Evolutionary conservation across 2,888 invertebrate genomes (phyloP).

Genomic region (Frankliniella fusca): DNA sequence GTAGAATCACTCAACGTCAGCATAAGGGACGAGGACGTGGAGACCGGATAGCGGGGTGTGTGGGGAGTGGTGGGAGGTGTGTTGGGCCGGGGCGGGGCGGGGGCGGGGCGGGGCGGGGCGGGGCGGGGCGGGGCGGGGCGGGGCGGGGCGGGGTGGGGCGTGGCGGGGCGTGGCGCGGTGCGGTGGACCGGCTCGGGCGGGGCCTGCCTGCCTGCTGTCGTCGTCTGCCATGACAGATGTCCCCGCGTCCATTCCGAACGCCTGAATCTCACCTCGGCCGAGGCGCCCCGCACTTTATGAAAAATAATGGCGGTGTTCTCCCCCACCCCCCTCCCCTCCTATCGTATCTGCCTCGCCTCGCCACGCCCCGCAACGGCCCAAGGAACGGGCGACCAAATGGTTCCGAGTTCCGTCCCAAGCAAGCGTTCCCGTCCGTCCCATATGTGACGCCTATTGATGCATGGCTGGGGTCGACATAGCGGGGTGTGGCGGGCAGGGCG

Average conservation of each 20-base stretch:
- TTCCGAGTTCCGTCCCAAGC: neutral
- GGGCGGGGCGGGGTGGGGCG: neutral
- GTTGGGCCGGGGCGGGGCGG: neutral
- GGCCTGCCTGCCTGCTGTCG: neutral
- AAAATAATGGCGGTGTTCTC: neutral
- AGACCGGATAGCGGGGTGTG: neutral
- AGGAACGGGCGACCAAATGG: neutral
- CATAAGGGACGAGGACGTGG: neutral
- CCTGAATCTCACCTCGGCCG: neutral
- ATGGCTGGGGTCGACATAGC: neutral
- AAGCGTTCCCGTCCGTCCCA: neutral
- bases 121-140: neutral
- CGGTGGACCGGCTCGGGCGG: neutral
- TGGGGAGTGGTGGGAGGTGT: neutral
- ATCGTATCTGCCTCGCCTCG: too few species aligned
- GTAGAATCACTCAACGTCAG: constrained; percentile 6
- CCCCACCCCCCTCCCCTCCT: neutral
- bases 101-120: neutral
- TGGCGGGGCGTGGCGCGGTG: neutral
- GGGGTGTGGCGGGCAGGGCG: neutral
- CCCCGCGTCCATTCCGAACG: neutral
- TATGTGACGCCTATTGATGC: neutral
- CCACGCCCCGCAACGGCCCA: too few species aligned
- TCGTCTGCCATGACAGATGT: neutral
- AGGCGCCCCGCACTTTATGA: constrained; percentile 3